phyloP scores from a whole-genome alignment of 2,888 invertebrate genomes.

The Pelosia muscerda region DNA sequence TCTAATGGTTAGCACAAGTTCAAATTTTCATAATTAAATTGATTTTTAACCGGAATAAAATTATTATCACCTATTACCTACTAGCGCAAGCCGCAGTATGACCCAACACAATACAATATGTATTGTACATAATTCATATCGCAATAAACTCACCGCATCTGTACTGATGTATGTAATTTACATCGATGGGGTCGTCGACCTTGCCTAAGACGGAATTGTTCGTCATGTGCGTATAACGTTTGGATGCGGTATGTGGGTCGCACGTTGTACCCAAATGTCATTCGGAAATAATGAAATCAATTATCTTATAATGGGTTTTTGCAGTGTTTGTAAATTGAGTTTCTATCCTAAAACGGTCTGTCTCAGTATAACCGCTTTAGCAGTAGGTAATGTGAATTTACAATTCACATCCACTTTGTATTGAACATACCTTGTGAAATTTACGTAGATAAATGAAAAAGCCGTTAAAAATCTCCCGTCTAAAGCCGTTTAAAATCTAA shows the following conservation, averaged over 20 bases:
- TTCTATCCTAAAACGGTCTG: neutral
- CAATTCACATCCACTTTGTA: neutral
- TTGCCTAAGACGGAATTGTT: constrained; percentile 59
- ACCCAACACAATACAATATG: constrained; percentile 4
- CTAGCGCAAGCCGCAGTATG: neutral
- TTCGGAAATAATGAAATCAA: constrained; percentile 18
- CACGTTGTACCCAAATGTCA: constrained; percentile 28
- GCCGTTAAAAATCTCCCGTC: neutral
- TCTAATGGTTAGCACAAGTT: no score
- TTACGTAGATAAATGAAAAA: neutral
- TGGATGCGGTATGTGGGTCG: constrained; percentile 51
- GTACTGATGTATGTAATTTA: constrained; percentile 14
- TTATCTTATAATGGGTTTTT: constrained; percentile 8
- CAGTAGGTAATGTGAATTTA: neutral
- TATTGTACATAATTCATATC: constrained; percentile 18
- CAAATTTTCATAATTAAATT: neutral
- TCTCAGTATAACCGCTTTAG: neutral
- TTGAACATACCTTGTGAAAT: no score
- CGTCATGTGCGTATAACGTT: constrained; percentile 36
- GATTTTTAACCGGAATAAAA: constrained; percentile 1
- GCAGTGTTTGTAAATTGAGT: neutral
- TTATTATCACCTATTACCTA: neutral
- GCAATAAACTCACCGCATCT: constrained; percentile 19
- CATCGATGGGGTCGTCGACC: constrained; percentile 55
- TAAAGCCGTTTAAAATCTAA: neutral